phyloP scores from a whole-genome alignment of 2,113 vertebrate genomes.

The Caranx ignobilis region DNA sequence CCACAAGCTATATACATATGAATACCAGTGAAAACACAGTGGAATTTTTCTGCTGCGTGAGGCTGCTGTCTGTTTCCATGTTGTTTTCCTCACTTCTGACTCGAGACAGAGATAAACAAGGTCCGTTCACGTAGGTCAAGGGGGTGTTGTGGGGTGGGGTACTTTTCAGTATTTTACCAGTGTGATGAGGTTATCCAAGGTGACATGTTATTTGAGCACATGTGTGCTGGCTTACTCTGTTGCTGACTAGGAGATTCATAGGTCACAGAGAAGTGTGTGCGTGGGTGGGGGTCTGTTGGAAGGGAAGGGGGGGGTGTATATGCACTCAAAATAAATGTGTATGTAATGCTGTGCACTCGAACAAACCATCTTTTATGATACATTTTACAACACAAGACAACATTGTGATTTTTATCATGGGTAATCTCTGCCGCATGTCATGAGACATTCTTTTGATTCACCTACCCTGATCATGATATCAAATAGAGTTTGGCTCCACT shows the following conservation, averaged over 20 bases:
- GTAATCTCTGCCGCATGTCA: slow-evolving; percentile 41
- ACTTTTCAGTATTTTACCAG: slow-evolving; percentile 43
- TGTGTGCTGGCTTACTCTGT: slow-evolving; percentile 61
- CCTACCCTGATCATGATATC: slow-evolving; percentile 48
- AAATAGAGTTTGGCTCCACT: slow-evolving; percentile 38
- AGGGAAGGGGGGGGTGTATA: not conserved
- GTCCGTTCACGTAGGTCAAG: slow-evolving; percentile 21
- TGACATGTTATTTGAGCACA: slow-evolving; percentile 81
- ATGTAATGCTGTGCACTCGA: slow-evolving; percentile 31
- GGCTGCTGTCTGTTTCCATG: slow-evolving; percentile 13
- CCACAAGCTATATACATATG: slow-evolving; percentile 18
- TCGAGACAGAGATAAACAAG: slow-evolving; percentile 46
- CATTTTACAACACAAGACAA: slow-evolving; percentile 26
- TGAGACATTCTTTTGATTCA: slow-evolving; percentile 53
- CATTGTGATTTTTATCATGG: slow-evolving; percentile 45
- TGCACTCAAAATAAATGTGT: slow-evolving; percentile 71
- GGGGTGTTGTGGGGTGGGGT: not conserved
- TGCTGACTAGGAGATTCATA: slow-evolving; percentile 69
- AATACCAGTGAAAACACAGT: slow-evolving; percentile 15
- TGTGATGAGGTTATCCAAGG: slow-evolving; percentile 73
- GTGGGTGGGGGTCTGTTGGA: slow-evolving; percentile 6
- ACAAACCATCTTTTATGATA: slow-evolving; percentile 51
- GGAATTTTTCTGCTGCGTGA: slow-evolving; percentile 10
- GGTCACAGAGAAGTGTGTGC: slow-evolving; percentile 59
- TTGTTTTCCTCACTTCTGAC: slow-evolving; percentile 41